These are phyloP conservation scores for Sarcophaga subvicina DNA, from an alignment of 2,888 invertebrate species.

Conservation along the genomic window DNA sequence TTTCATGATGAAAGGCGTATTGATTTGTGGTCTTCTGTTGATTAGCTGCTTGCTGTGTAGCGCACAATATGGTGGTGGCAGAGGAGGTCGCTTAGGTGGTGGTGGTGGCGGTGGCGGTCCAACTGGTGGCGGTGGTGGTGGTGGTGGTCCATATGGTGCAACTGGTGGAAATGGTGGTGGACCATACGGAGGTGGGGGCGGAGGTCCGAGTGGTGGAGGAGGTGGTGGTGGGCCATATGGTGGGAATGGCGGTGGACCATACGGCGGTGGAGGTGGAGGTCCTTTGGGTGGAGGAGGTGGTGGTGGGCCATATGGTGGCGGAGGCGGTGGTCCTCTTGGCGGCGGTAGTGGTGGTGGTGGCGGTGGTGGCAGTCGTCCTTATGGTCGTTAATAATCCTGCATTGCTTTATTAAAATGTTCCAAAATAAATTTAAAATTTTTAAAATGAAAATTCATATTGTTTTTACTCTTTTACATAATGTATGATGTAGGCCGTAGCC, in stretches of 20 bases:
- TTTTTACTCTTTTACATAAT: too few relatives aligned
- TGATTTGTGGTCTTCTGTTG: conserved; percentile 36
- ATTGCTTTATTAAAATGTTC: not conserved
- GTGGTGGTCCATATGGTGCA: conserved; percentile 4
- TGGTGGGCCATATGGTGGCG: conserved; percentile 23
- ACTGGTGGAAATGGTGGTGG: conserved; percentile 6
- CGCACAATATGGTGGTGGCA: conserved; percentile 52
- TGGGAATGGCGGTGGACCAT: conserved; percentile 25
- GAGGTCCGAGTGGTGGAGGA: conserved; percentile 20
- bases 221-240: conserved; percentile 23
- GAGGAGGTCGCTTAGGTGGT: conserved; percentile 13
- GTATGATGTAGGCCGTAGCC: too few relatives aligned
- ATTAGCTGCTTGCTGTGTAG: conserved; percentile 36
- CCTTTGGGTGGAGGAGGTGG: not conserved
- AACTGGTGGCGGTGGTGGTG: conserved; percentile 41
- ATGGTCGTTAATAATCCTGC: not conserved
- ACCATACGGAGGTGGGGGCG: conserved; percentile 11
- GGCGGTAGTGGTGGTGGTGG: conserved; percentile 28
- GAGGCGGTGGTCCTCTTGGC: conserved; percentile 18
- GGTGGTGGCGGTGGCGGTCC: conserved; percentile 54
- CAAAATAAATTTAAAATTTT: not conserved
- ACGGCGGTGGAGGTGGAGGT: conserved; percentile 31
- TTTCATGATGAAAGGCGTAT: conserved; percentile 8
- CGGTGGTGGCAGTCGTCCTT: not conserved
- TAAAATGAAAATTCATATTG: not conserved